These are phyloP conservation scores for Turnix velox DNA, from an alignment of 2,113 vertebrate genomes.

Conservation along the genomic window DNA sequence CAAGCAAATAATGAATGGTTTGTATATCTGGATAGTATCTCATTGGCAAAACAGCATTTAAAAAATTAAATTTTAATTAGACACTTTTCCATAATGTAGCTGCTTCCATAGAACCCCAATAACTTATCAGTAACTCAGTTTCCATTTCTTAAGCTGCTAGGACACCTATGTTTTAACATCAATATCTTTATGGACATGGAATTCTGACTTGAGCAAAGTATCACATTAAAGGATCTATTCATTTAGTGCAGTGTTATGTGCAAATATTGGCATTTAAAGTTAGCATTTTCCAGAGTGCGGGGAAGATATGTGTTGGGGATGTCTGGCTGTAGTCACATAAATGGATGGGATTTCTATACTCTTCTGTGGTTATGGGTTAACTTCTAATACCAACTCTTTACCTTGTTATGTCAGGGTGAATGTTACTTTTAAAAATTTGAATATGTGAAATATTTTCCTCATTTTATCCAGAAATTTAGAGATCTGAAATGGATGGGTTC, in stretches of 20 bases:
- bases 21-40: neutral
- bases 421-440: neutral
- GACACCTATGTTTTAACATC: conserved; percentile 54
- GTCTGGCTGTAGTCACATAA: neutral
- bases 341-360: neutral
- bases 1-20: neutral
- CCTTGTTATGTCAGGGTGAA: neutral
- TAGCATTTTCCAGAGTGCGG: neutral
- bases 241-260: conserved; percentile 43
- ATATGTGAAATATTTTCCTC: neutral
- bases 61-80: neutral
- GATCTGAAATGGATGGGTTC: neutral
- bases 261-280: conserved; percentile 49
- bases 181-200: conserved; percentile 51
- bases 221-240: conserved; percentile 57
- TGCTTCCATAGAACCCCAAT: conserved; percentile 42
- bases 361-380: neutral
- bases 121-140: conserved; percentile 48
- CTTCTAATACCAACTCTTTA: neutral
- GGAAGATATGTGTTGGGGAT: neutral
- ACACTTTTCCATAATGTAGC: neutral
- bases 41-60: neutral
- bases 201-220: conserved; percentile 57
- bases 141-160: conserved; percentile 47
- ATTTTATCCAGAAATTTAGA: neutral